A percentile compares a stretch with the other conserved stretches of the same genome.
These are phyloP conservation scores for Myotis daubentonii DNA, from an alignment of 2,797 vertebrate genomes.

Conservation along the genomic window DNA sequence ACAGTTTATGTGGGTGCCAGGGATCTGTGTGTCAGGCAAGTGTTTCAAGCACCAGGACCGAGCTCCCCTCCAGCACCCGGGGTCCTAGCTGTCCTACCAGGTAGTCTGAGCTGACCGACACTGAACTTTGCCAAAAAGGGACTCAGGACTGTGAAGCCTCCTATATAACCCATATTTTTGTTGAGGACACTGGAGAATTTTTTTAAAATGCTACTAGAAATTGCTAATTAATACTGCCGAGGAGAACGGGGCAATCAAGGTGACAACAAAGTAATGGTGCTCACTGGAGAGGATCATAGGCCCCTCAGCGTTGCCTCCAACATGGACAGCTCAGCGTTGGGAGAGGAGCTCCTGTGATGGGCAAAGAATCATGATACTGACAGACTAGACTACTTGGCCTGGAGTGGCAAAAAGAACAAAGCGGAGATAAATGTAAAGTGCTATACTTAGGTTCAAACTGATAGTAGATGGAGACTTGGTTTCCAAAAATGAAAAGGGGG, in stretches of 20 bases:
- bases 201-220: background rate
- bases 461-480: background rate
- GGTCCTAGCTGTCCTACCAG: background rate
- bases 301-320: background rate
- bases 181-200: background rate
- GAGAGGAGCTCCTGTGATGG: no score
- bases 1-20: background rate
- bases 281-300: background rate
- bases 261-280: background rate
- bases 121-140: background rate
- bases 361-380: background rate
- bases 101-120: background rate
- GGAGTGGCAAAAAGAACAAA: background rate
- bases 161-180: background rate
- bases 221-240: background rate
- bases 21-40: background rate
- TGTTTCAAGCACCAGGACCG: accelerated
- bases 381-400: background rate
- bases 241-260: background rate
- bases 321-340: background rate
- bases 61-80: accelerated
- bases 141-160: background rate
- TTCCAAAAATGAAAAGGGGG: background rate
- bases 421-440: background rate
- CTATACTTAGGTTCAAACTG: background rate